These are phyloP conservation scores for Poeciliopsis retropinna DNA, from an alignment of 2,113 vertebrate species.

Conservation along the genomic window DNA sequence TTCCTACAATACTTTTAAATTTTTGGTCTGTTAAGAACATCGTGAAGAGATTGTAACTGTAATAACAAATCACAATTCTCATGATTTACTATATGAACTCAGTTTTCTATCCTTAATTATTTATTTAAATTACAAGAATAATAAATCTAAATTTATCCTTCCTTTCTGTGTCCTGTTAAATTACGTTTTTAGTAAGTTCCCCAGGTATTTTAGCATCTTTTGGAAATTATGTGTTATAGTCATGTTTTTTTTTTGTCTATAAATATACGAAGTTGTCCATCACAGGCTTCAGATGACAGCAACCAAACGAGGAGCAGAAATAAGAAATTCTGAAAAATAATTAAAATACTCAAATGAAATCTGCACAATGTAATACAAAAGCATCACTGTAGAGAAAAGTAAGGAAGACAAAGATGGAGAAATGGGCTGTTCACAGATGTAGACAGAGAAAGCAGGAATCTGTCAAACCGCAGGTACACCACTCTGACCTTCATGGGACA, in stretches of 20 bases:
- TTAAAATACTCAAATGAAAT: conserved; percentile 6
- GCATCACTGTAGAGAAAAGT: neutral
- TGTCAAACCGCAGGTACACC: conserved; percentile 59
- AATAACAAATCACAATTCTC: neutral
- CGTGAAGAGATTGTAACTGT: neutral
- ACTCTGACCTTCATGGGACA: conserved; percentile 73
- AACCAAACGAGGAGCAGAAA: neutral
- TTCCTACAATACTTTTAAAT: neutral
- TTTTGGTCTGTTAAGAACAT: neutral
- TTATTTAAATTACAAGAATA: no score
- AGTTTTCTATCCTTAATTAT: no score
- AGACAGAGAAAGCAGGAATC: conserved; percentile 55
- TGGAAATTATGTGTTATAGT: neutral
- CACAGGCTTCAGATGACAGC: neutral
- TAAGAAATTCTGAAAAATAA: neutral
- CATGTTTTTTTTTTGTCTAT: no score
- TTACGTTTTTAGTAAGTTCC: neutral
- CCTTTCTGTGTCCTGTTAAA: neutral
- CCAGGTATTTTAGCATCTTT: neutral
- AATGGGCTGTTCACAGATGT: conserved; percentile 59
- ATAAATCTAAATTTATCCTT: neutral
- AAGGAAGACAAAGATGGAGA: conserved; percentile 6
- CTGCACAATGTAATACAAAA: neutral
- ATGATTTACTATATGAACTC: no score
- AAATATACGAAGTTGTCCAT: neutral